Evolutionary conservation across 2,888 invertebrate species (phyloP), one percentile per base, ranked within the genome.

Genomic region (Tridacna gigas): DNA sequence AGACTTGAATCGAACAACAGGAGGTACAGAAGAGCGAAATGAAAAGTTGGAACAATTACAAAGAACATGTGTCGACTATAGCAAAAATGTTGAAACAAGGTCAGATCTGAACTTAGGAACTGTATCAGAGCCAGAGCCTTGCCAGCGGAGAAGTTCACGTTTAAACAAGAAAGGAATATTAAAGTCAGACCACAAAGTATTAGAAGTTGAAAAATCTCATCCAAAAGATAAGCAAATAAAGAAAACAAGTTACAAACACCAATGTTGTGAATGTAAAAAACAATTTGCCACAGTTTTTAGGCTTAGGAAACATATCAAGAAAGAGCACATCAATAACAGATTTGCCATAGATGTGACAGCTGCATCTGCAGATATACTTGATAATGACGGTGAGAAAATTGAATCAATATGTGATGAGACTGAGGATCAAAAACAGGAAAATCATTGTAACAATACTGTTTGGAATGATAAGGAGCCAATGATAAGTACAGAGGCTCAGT

Each of bases 251-350:
- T 5, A 15, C 0, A n/a, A 45, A 26, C 22, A 13, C 13, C 13
- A 65, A 9, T 71, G 71, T 20, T n/a, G 37, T 60, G n/a, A 79
- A 60, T 86, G 86, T 79, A 28, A 77, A 7, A 83, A 83, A 51
- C 37, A 45, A 22, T 65, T 77, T n/a, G 69, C 22, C 4, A 74
- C 47, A 51, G 47, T 71, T n/a, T 76, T 74, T 12, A 65, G 48
- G 5, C 60, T 82, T 9, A 26, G 77, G 22, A 81, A 79, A 69
- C 86, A 86, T 77, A 47, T 83, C n/a, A 77, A 74, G 18, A 81
- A 81, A 51, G 60, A 67, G 2, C 86, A 86, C 65, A 76, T 78
- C 79, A 85, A 71, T 60, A 77, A 11, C 75, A 79, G 28, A 51
- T 74, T 66, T 61, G 73, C 37, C 79, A 79, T 74, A 51, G 66